phyloP scores from a whole-genome alignment of 2,113 vertebrate genomes.

The Odobenus rosmarus region DNA sequence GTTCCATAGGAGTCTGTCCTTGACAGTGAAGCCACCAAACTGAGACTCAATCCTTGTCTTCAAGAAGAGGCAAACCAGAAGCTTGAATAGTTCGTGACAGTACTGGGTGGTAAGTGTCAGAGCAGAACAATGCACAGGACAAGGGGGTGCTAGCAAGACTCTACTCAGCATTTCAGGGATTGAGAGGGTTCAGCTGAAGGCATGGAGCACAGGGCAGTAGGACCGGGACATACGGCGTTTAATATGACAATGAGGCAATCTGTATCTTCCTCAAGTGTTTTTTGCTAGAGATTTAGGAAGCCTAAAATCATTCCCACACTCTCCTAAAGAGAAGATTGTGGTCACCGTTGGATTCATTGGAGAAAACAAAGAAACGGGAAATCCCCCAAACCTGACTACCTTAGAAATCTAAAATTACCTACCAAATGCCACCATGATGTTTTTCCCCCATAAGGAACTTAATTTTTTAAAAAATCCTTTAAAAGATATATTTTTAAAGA shows the following conservation, averaged over 20 bases:
- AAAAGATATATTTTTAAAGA: not conserved
- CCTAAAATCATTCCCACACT: not conserved
- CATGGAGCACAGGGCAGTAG: accelerated
- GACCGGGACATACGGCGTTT: too few species aligned
- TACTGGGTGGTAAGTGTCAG: not conserved
- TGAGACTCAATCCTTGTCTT: not conserved
- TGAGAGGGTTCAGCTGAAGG: not conserved
- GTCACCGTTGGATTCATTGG: not conserved
- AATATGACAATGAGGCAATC: not conserved
- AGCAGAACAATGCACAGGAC: too few species aligned
- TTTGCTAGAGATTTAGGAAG: not conserved
- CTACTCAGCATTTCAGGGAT: accelerated
- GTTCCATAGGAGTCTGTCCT: not conserved
- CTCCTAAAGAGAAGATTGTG: not conserved
- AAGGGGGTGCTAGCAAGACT: not conserved
- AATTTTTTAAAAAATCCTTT: not conserved
- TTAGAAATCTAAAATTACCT: not conserved
- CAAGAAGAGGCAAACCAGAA: not conserved
- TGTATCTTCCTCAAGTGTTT: accelerated
- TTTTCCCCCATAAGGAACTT: not conserved
- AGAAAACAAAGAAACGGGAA: not conserved
- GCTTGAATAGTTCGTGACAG: not conserved
- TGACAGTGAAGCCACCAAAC: not conserved
- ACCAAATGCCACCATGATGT: not conserved
- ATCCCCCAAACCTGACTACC: not conserved